phyloP scores from a whole-genome alignment of 2,888 invertebrate genomes.

The Tanypteryx hageni region DNA sequence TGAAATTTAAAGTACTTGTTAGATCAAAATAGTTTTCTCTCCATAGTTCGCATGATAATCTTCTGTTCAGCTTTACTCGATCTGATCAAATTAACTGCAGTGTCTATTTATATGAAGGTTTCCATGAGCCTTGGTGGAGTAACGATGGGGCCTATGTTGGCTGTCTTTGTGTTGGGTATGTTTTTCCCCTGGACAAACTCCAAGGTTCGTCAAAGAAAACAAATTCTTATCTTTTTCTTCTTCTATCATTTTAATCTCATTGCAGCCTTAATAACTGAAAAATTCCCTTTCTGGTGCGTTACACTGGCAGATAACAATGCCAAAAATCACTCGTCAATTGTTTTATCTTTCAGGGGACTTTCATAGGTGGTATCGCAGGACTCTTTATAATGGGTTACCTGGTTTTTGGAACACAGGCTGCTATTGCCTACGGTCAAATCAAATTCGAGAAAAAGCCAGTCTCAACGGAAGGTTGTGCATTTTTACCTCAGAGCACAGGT shows the following conservation, averaged over 20 bases:
- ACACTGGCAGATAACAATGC: no score
- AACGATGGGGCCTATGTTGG: conserved; percentile 89
- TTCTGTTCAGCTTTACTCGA: no score
- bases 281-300: no score
- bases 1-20: no score
- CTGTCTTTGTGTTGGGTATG: conserved; percentile 90
- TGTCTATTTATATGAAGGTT: conserved; percentile 80
- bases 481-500: conserved; percentile 68
- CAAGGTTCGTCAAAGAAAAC: conserved; percentile 76
- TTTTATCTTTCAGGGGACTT: conserved; percentile 76
- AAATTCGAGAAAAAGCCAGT: conserved; percentile 65
- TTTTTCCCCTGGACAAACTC: conserved; percentile 88
- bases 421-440: conserved; percentile 77
- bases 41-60: no score
- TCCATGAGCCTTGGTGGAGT: conserved; percentile 85
- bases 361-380: conserved; percentile 81
- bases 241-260: no score
- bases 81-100: no score
- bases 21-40: no score
- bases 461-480: conserved; percentile 52
- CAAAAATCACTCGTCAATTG: no score
- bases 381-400: conserved; percentile 80
- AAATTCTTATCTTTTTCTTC: no score
- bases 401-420: conserved; percentile 83
- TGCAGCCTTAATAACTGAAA: no score